A percentile compares a stretch with the other conserved stretches of the same genome.
phyloP scores from a whole-genome alignment of 2,797 vertebrate genomes.

The Oreortyx pictus region DNA sequence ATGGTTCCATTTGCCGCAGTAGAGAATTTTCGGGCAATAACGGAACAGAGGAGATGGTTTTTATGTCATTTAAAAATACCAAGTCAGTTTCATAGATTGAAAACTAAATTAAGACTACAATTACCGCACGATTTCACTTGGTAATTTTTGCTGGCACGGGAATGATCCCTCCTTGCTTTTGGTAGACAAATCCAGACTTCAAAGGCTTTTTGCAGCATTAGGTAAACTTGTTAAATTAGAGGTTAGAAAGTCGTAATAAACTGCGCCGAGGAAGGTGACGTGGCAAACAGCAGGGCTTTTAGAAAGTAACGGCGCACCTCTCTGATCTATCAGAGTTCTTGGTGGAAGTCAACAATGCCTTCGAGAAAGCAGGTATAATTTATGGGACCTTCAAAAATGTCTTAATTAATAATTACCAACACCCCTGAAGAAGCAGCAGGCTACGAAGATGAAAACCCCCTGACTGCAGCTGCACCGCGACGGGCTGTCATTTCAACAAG shows the following conservation, averaged over 20 bases:
- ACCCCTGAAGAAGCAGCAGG: slow-evolving; percentile 50
- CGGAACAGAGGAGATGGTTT: slow-evolving; percentile 12
- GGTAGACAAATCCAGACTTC: slow-evolving; percentile 51
- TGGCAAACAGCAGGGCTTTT: slow-evolving; percentile 6
- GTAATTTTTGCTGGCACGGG: slow-evolving; percentile 58
- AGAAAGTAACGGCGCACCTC: slow-evolving; percentile 15
- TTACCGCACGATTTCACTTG: slow-evolving; percentile 33
- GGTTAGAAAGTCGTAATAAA: slow-evolving; percentile 52
- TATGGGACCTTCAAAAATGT: slow-evolving; percentile 32
- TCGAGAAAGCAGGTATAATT: slow-evolving; percentile 34
- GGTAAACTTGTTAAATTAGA: slow-evolving; percentile 63
- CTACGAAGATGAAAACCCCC: slow-evolving; percentile 18
- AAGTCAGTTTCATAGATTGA: slow-evolving; percentile 28
- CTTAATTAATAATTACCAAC: slow-evolving; percentile 62
- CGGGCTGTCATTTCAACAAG: slow-evolving; percentile 34
- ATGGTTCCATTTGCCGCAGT: not conserved
- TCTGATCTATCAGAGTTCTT: slow-evolving; percentile 7
- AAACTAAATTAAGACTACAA: slow-evolving; percentile 53
- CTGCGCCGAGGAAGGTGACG: not conserved
- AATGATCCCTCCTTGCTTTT: slow-evolving; percentile 35
- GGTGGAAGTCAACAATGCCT: slow-evolving; percentile 24
- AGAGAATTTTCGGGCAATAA: not conserved
- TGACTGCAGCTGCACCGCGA: slow-evolving; percentile 18
- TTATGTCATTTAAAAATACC: slow-evolving; percentile 33
- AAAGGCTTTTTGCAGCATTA: slow-evolving; percentile 54